Evolutionary conservation across 2,888 invertebrate genomes (phyloP), one percentile per base, ranked within the genome.

Genomic region (Acronicta alni): DNA sequence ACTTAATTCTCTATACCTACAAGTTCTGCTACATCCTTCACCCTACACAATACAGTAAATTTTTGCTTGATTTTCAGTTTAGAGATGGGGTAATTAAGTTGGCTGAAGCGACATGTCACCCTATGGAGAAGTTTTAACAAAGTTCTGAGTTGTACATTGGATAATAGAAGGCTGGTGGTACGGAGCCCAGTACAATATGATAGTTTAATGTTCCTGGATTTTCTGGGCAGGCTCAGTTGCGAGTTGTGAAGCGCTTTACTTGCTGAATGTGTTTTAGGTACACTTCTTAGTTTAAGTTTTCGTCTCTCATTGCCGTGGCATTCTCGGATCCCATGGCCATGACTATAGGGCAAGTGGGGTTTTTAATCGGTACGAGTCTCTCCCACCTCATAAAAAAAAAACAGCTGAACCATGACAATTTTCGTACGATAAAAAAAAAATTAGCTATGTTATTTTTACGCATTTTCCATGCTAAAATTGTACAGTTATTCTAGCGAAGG

Each of bases 81-180:
- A n/a, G 0, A 0, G 0, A 15, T 6, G 14, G 37, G 7, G 39
- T 10, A n/a, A n/a, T 0, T 41, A 58, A 46, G 3, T 64, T 66
- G 16, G 73, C 48, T 14, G 8, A 18, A 35, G 46, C 54, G 56
- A 58, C 58, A 64, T 76, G 70, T 76, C 66, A 46, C 54, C 42
- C 60, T 54, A 44, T 61, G 42, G 60, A 56, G 70, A 73, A 76
- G 61, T 75, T 75, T 58, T 49, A 70, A 66, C 67, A 57, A 76
- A 70, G 77, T 75, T 75, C 39, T 56, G 42, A 57, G 60, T 70
- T 60, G 53, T 45, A 42, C 32, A 37, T 30, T 35, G 65, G 57
- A 72, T 74, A 75, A 67, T 67, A 75, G 71, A 60, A 46, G 64
- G 55, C 58, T 55, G 54, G 46, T 52, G 55, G 55, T 43, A 44